These are phyloP conservation scores for Luehdorfia chinensis DNA, from an alignment of 1,140 invertebrate species.

Conservation along the genomic window DNA sequence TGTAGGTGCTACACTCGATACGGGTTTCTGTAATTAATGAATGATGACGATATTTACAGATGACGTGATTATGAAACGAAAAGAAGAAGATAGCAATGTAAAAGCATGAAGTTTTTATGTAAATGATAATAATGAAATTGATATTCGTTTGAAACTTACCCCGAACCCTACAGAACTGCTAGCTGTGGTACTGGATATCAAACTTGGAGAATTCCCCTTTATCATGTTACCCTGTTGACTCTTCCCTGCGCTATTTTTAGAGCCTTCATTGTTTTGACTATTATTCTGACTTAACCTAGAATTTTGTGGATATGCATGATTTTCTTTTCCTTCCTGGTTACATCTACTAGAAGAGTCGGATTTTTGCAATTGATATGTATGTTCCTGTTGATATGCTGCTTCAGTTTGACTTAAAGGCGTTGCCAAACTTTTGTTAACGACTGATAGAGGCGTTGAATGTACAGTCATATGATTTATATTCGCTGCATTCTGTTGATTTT, in stretches of 20 bases:
- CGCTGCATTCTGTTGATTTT: conserved; percentile 53
- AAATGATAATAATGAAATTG: conserved; percentile 10
- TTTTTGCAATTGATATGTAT: conserved; percentile 74
- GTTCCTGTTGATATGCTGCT: conserved; percentile 67
- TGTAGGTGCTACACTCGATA: conserved; percentile 89
- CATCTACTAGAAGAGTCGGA: conserved; percentile 72
- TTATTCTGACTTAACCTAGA: conserved; percentile 70
- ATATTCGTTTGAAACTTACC: conserved; percentile 62
- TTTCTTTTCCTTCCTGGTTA: conserved; percentile 75
- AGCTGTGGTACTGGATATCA: conserved; percentile 48
- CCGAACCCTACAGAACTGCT: conserved; percentile 68
- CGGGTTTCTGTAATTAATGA: conserved; percentile 80
- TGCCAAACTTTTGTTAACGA: conserved; percentile 82
- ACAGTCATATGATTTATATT: conserved; percentile 80
- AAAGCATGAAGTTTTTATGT: conserved; percentile 12
- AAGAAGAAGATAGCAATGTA: conserved; percentile 1
- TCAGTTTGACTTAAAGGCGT: conserved; percentile 78
- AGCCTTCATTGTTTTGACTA: conserved; percentile 55
- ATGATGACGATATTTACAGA: conserved; percentile 72
- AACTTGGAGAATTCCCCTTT: conserved; percentile 66
- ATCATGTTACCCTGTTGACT: conserved; percentile 51
- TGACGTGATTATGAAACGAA: conserved; percentile 24
- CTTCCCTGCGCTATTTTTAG: conserved; percentile 42
- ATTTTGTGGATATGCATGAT: conserved; percentile 71
- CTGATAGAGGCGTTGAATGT: conserved; percentile 81